These are phyloP conservation scores for Tenthredo scrophulariae DNA, from an alignment of 2,888 invertebrate genomes.

Conservation along the genomic window DNA sequence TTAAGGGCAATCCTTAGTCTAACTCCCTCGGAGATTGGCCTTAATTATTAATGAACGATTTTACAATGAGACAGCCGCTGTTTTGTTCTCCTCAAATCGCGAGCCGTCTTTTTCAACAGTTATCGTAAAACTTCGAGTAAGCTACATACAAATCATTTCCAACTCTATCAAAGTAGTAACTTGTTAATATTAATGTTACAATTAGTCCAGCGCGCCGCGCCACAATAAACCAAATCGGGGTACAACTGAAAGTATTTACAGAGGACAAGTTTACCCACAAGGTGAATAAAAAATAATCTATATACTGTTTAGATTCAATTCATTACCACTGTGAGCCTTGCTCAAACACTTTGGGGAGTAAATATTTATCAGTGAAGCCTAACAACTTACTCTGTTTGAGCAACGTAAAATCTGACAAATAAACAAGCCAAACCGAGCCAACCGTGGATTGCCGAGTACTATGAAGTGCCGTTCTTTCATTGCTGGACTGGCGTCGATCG, in stretches of 20 bases:
- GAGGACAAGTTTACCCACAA: not conserved
- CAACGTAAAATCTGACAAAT: not conserved
- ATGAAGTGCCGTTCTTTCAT: not conserved
- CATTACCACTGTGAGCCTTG: not conserved
- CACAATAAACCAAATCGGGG: not conserved
- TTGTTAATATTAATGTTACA: not conserved
- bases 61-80: not conserved
- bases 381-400: not conserved
- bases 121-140: not conserved
- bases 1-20: no score
- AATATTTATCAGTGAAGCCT: not conserved
- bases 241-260: not conserved
- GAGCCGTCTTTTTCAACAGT: not conserved
- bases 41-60: not conserved
- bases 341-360: not conserved
- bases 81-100: not conserved
- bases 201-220: not conserved
- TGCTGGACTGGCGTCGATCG: conserved; percentile 1
- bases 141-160: not conserved
- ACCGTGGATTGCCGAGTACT: not conserved
- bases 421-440: not conserved
- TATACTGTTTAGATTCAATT: not conserved
- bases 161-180: not conserved
- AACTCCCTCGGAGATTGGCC: not conserved
- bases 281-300: not conserved